Evolutionary conservation across 2,113 vertebrate genomes (phyloP).

Genomic region (Panthera tigris): DNA sequence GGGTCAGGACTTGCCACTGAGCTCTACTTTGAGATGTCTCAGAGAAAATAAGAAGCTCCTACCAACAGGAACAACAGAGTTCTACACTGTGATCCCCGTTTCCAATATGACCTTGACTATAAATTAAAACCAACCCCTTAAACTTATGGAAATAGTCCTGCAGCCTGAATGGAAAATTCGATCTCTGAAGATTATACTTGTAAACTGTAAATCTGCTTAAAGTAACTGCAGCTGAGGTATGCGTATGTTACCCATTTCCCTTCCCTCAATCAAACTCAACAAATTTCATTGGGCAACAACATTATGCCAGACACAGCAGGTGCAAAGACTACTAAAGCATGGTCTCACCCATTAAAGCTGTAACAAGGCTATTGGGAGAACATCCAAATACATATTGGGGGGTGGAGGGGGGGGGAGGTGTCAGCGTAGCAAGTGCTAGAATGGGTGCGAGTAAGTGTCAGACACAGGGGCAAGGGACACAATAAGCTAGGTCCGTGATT

Average conservation of each 20-base stretch:
- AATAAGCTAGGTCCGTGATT: neutral
- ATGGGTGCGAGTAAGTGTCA: neutral
- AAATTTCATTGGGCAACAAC: neutral
- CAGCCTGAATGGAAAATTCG: neutral
- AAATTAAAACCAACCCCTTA: neutral
- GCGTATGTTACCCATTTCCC: neutral
- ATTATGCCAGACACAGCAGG: neutral
- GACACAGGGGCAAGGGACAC: neutral
- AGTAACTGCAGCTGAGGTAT: neutral
- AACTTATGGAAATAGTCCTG: neutral
- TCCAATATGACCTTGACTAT: neutral
- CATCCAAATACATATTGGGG: neutral
- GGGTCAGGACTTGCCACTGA: slow-evolving; percentile 19
- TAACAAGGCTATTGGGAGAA: neutral
- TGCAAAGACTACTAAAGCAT: neutral
- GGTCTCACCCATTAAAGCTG: neutral
- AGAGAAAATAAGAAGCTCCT: neutral
- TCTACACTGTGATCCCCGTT: neutral
- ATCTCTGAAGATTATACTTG: neutral
- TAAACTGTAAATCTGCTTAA: neutral
- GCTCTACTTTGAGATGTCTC: neutral
- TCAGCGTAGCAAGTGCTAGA: neutral
- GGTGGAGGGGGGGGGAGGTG: neutral
- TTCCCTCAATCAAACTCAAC: neutral
- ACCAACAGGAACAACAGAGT: neutral